Conservation (phyloP, 2,113 vertebrate species). For the Neolamprologus sp. region DNA sequence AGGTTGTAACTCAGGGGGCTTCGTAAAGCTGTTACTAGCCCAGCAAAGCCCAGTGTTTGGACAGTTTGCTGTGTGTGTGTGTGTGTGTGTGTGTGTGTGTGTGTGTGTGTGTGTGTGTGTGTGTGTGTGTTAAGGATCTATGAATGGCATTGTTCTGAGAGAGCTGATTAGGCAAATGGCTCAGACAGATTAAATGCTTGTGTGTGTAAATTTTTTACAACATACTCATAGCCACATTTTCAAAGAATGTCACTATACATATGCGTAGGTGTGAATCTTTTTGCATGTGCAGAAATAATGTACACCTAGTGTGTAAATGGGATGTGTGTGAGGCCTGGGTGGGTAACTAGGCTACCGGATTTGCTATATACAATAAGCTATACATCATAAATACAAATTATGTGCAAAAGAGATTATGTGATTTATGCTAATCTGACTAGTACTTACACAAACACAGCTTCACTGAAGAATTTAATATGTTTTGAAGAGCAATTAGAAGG, state of each 20-base stretch:
- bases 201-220: slow-evolving; percentile 7
- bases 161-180: slow-evolving; percentile 48
- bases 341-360: neutral
- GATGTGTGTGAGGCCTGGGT: neutral
- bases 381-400: neutral
- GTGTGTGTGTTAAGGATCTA: neutral
- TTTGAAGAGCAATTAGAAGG: neutral
- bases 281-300: neutral
- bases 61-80: neutral
- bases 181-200: slow-evolving; percentile 44
- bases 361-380: neutral
- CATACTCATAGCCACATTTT: neutral
- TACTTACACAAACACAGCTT: neutral
- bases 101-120: neutral
- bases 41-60: neutral
- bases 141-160: slow-evolving; percentile 32
- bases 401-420: neutral
- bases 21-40: slow-evolving; percentile 25
- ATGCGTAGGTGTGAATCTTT: neutral
- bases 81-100: neutral
- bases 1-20: slow-evolving; percentile 53
- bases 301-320: neutral
- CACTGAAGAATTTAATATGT: neutral
- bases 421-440: neutral
- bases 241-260: neutral